Evolutionary conservation across 2,888 invertebrate genomes (phyloP).

Genomic region (Sisyra terminalis): DNA sequence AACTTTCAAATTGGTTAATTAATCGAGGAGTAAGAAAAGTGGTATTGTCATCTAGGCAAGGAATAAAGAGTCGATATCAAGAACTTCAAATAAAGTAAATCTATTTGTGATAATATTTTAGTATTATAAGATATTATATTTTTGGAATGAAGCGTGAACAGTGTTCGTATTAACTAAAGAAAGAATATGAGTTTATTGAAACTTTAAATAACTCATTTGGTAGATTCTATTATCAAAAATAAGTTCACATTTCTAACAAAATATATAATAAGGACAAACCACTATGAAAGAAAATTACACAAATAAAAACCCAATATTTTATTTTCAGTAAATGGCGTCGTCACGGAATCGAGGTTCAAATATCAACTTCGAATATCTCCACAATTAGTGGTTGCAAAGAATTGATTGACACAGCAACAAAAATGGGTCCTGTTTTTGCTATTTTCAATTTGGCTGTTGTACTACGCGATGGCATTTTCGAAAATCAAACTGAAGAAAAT

Average conservation of each 20-base stretch:
- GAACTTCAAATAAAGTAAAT: constrained; percentile 45
- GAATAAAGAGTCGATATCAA: constrained; percentile 71
- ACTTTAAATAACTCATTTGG: too few relatives aligned
- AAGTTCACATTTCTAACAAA: too few relatives aligned
- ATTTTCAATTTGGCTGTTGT: constrained; percentile 83
- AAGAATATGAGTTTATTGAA: too few relatives aligned
- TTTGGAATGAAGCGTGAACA: too few relatives aligned
- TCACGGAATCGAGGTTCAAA: constrained; percentile 48
- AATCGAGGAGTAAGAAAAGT: constrained; percentile 64
- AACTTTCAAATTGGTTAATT: constrained; percentile 74
- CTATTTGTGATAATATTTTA: too few relatives aligned
- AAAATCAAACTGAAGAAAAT: constrained; percentile 54
- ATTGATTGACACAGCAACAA: constrained; percentile 45
- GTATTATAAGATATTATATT: too few relatives aligned
- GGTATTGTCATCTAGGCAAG: constrained; percentile 64
- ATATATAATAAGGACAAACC: too few relatives aligned
- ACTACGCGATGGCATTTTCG: constrained; percentile 56
- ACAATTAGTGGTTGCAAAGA: constrained; percentile 48
- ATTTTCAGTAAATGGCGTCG: constrained; percentile 42
- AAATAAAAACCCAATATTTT: neutral
- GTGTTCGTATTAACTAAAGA: too few relatives aligned
- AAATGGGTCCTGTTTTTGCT: constrained; percentile 56
- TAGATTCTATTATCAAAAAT: too few relatives aligned
- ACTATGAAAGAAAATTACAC: neutral
- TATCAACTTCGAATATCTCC: constrained; percentile 57